phyloP scores from a whole-genome alignment of 2,113 vertebrate genomes.

The Channa argus region DNA sequence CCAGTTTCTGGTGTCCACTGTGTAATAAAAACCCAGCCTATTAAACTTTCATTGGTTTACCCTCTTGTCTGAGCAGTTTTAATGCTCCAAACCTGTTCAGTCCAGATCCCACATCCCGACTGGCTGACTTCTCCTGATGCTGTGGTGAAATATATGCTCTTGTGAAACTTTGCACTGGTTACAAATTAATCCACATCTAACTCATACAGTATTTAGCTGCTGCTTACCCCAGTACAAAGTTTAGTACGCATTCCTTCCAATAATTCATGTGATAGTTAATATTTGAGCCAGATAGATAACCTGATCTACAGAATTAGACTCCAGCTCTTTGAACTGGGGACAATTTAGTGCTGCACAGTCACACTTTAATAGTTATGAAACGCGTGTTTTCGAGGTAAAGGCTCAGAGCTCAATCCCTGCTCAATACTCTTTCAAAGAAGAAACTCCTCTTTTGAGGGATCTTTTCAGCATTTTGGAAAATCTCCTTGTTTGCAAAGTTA shows the following conservation, averaged over 20 bases:
- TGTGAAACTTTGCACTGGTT: constrained; percentile 67
- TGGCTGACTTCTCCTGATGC: not conserved
- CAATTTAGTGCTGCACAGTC: constrained; percentile 2
- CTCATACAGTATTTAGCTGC: constrained; percentile 47
- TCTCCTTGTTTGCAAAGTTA: not conserved
- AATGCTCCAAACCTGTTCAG: not conserved
- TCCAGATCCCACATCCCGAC: constrained; percentile 6
- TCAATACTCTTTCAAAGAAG: not conserved
- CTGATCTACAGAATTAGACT: constrained; percentile 44
- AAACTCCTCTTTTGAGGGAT: not conserved
- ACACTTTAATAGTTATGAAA: constrained; percentile 24
- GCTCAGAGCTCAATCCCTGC: not conserved
- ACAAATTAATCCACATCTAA: constrained; percentile 74
- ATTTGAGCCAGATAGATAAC: constrained; percentile 73
- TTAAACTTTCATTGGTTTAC: constrained; percentile 65
- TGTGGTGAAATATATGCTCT: constrained; percentile 38
- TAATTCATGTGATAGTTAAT: constrained; percentile 78
- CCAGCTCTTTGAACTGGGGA: constrained; percentile 41
- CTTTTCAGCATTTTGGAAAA: not conserved
- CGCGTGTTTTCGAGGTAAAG: not conserved
- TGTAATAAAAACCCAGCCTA: constrained; percentile 49
- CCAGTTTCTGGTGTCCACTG: not conserved
- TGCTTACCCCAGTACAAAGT: constrained; percentile 69
- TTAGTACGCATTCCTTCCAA: constrained; percentile 64
- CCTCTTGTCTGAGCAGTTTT: not conserved